Base-by-base conservation (phyloP, 1,140 invertebrate species). In the Philaenus spumarius region DNA sequence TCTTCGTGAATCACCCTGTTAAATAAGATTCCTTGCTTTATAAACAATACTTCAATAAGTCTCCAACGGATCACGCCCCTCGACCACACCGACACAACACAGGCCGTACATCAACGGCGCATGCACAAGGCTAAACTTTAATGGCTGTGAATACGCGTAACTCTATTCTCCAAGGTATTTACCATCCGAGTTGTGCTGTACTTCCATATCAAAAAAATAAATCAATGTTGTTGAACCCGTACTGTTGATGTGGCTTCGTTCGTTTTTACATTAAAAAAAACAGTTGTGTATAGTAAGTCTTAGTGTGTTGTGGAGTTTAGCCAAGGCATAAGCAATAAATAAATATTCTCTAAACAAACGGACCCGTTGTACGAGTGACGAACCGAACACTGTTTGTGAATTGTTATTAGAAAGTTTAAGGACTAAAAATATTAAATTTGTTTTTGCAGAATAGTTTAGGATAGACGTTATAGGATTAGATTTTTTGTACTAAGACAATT, bases 171-270 rank as follows among this genome's bases (percentile, higher is more conserved):
- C 26, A 30, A 30, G 26, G 26, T 30, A 30, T 9, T 30, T 30
- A 30, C 26, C 14, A 50, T 46, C 43, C 9, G 17, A 20, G 47
- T 26, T 34, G 26, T 23, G n/a, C n/a, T 50, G 46, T 57, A 57
- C 55, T 57, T 57, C 55, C 55, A 57, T 57, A 57, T 57, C 26
- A 30, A 30, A n/a, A n/a, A n/a, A n/a, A n/a, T n/a, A n/a, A 30
- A 30, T 30, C 55, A 57, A 47, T 57, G 55, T 57, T 57, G 43
- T 47, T 57, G 26, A 57, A 26, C n/a, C n/a, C 12, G 3, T 40
- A 53, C 34, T 57, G 55, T 57, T 57, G 45, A 43, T 57, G 45
- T 57, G 26, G 55, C 55, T 57, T 47, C 14, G 34, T 57, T 57
- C 26, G 26, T 57, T 57, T 55, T 43, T 57, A 57, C 55, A 42